These are phyloP conservation scores for Chalcosyrphus nemorum DNA, from an alignment of 2,888 invertebrate species.

Conservation along the genomic window DNA sequence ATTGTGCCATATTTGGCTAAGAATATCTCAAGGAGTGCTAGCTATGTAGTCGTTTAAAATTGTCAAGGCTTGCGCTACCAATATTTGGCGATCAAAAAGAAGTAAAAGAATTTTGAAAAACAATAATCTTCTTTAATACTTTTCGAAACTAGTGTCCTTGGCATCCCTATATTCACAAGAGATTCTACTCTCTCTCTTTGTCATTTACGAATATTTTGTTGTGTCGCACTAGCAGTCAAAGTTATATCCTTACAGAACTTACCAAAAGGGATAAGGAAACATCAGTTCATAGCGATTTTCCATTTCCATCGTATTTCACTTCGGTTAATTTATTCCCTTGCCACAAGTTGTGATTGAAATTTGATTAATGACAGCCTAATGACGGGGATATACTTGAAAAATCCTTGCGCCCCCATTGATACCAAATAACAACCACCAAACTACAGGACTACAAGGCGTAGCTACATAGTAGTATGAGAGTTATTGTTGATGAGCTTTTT, in stretches of 20 bases:
- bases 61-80: too few species aligned
- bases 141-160: neutral
- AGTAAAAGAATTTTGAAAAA: too few species aligned
- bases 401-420: conserved; percentile 2
- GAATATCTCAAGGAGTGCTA: too few species aligned
- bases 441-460: neutral
- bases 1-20: too few species aligned
- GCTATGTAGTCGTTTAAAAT: too few species aligned
- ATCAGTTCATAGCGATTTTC: conserved; percentile 38
- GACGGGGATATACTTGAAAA: conserved; percentile 26
- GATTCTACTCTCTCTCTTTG: neutral
- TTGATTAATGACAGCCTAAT: conserved; percentile 57
- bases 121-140: too few species aligned
- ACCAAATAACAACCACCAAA: neutral
- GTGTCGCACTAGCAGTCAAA: conserved; percentile 28
- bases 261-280: conserved; percentile 16
- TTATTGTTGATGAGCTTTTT: conserved; percentile 34
- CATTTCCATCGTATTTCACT: conserved; percentile 44
- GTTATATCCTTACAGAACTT: conserved; percentile 19
- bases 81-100: too few species aligned
- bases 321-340: conserved; percentile 50
- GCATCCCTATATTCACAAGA: neutral
- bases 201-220: conserved; percentile 16
- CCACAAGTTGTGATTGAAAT: conserved; percentile 54
- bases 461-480: neutral